Evolutionary conservation across 1,140 invertebrate genomes (phyloP), one percentile per base, ranked within the genome.

Genomic region (Drosophila sproati): DNA sequence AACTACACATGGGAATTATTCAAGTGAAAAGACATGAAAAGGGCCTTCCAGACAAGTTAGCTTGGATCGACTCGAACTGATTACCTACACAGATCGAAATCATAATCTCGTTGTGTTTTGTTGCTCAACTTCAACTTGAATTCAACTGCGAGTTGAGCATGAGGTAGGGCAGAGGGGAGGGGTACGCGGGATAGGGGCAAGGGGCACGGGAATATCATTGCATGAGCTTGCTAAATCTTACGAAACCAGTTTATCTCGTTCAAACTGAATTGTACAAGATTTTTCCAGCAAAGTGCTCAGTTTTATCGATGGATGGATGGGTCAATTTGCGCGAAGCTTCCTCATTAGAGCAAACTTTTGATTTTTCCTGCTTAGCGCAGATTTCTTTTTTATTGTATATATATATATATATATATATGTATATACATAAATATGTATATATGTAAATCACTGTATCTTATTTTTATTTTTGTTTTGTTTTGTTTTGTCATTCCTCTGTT

Each of bases 171-270:
- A 57, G 31, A 31, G 39, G 52, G 5, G 20, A 5, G 28, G 34
- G n/a, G 34, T 20, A 39, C 39, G 34, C 7, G 37, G 55, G 37
- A 31, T n/a, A n/a, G 39, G 41, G 8, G 43, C 31, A 37, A 12
- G 37, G 43, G 8, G 43, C 31, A 37, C 12, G 37, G 43, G n/a
- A 43, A 32, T 43, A 41, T 20, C 35, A 20, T 60, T 31, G 67
- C 56, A 20, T 73, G 29, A 50, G 52, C 47, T 60, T 48, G 34
- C 50, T 45, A 41, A 48, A 63, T 69, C 63, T 59, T 62, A 52
- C 4, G 37, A 66, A 75, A 83, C 83, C 71, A 78, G 80, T 88
- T 77, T 78, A 78, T 88, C 80, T 78, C 66, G 77, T 80, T 73
- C 51, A 45, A 71, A 78, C 83, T 52, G 61, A 78, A 70, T 31